Percentiles rank a stretch among this genome's conserved stretches.
Evolutionary conservation across 2,888 invertebrate genomes (phyloP).

Genomic region (Platycheirus rosarum): DNA sequence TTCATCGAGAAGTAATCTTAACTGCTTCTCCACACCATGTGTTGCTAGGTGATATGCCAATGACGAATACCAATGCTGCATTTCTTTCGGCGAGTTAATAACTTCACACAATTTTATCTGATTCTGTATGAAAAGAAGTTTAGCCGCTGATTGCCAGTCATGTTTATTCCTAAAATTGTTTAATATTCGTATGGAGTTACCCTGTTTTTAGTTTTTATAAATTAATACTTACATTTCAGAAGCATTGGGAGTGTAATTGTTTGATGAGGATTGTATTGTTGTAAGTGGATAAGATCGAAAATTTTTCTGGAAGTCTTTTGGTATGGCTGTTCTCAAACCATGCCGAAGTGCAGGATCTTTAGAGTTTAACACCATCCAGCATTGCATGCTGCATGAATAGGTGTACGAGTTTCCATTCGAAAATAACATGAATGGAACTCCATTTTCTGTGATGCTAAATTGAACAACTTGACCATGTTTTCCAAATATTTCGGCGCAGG

Average conservation of each 20-base stretch:
- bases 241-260: slow-evolving; percentile 76
- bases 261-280: slow-evolving; percentile 80
- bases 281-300: slow-evolving; percentile 80
- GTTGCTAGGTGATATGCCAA: slow-evolving; percentile 80
- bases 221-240: slow-evolving; percentile 75
- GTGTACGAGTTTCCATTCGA: slow-evolving; percentile 93
- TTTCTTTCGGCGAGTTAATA: slow-evolving; percentile 80
- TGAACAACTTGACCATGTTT: slow-evolving; percentile 84
- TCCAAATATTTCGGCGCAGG: slow-evolving; percentile 80
- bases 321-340: slow-evolving; percentile 82
- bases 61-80: slow-evolving; percentile 82
- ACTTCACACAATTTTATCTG: slow-evolving; percentile 82
- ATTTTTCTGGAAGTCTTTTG: slow-evolving; percentile 80
- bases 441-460: slow-evolving; percentile 86
- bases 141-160: slow-evolving; percentile 81
- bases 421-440: slow-evolving; percentile 92
- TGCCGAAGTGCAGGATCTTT: slow-evolving; percentile 84
- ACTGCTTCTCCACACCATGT: slow-evolving; percentile 80
- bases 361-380: slow-evolving; percentile 86
- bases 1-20: slow-evolving; percentile 80
- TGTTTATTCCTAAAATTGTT: slow-evolving; percentile 77
- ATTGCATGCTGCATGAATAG: slow-evolving; percentile 89
- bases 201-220: slow-evolving; percentile 58
- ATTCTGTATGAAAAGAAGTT: slow-evolving; percentile 81
- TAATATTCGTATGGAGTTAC: slow-evolving; percentile 76